Percentiles rank a stretch among this genome's conserved stretches.
These are phyloP conservation scores for Hydractinia echinata DNA, from an alignment of 30 jellyfish, hydroid and myxozoan genomes.

Conservation along the genomic window DNA sequence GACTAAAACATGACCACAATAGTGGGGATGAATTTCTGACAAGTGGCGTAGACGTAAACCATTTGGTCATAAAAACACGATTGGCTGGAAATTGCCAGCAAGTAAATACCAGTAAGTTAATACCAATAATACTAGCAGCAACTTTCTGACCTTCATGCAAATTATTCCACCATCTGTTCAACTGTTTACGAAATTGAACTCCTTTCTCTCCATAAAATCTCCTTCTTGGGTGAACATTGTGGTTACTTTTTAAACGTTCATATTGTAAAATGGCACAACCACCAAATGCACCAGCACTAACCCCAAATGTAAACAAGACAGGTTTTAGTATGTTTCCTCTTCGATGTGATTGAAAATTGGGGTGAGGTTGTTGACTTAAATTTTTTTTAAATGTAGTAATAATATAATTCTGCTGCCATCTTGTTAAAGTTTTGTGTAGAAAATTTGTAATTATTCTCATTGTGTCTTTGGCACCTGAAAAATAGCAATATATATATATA, in stretches of 20 bases:
- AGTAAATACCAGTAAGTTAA: conserved; percentile 56
- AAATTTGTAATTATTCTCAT: too few species aligned
- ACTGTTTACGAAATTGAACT: conserved; percentile 27
- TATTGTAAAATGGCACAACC: conserved; percentile 75
- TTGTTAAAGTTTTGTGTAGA: too few species aligned
- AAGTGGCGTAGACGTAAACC: conserved; percentile 61
- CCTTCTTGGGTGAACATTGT: background rate
- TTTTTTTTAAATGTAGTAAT: too few species aligned
- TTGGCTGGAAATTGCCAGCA: conserved; percentile 74
- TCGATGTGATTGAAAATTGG: background rate
- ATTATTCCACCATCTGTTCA: conserved; percentile 87
- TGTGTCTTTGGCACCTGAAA: too few species aligned
- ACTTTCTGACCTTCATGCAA: conserved; percentile 74
- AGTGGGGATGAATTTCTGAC: conserved; percentile 62
- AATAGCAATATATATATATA: too few species aligned
- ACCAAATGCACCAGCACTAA: conserved; percentile 69
- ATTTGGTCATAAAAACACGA: conserved; percentile 64
- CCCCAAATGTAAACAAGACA: conserved; percentile 22
- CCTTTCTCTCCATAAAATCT: conserved; percentile 10
- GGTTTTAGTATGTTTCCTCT: conserved; percentile 11
- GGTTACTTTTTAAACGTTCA: conserved; percentile 33
- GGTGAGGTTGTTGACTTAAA: too few species aligned
- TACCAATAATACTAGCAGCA: conserved; percentile 68
- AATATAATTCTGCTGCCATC: too few species aligned
- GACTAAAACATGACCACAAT: conserved; percentile 81